Evolutionary conservation across 2,797 vertebrate genomes (phyloP).

Genomic region (Anguilla anguilla): DNA sequence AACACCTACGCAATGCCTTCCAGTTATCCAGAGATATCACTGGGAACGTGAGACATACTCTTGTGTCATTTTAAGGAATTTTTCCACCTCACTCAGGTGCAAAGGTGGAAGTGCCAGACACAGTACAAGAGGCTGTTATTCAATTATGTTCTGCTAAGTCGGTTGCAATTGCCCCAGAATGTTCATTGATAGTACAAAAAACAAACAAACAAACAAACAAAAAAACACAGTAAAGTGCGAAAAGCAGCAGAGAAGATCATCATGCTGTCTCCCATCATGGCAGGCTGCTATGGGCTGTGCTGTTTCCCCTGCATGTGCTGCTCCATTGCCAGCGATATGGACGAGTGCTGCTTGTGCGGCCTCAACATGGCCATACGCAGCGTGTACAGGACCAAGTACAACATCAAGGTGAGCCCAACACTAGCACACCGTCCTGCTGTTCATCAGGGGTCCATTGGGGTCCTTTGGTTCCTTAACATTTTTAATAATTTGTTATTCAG

Average conservation of each 20-base stretch:
- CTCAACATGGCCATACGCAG: slow-evolving; percentile 66
- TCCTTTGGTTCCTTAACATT: neutral
- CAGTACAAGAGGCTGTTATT: neutral
- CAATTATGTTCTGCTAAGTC: neutral
- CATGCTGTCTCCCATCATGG: neutral
- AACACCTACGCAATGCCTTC: too few relatives aligned
- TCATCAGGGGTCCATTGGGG: neutral
- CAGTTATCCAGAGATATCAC: too few relatives aligned
- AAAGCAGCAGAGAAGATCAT: neutral
- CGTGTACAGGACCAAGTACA: slow-evolving; percentile 81
- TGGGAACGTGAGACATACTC: too few relatives aligned
- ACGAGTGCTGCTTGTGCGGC: slow-evolving; percentile 81
- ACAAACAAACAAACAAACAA: too few relatives aligned
- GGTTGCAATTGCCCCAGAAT: neutral
- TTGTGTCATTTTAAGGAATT: too few relatives aligned
- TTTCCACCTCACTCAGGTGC: too few relatives aligned
- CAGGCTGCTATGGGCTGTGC: slow-evolving; percentile 69
- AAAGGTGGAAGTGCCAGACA: too few relatives aligned
- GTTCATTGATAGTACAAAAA: neutral
- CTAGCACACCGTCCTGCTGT: neutral
- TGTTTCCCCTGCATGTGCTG: slow-evolving; percentile 68
- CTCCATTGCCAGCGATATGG: slow-evolving; percentile 75
- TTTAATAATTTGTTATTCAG: neutral
- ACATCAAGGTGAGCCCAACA: slow-evolving; percentile 71
- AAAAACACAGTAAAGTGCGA: neutral